phyloP scores from a whole-genome alignment of 2,113 vertebrate species.

The Xiphophorus hellerii region DNA sequence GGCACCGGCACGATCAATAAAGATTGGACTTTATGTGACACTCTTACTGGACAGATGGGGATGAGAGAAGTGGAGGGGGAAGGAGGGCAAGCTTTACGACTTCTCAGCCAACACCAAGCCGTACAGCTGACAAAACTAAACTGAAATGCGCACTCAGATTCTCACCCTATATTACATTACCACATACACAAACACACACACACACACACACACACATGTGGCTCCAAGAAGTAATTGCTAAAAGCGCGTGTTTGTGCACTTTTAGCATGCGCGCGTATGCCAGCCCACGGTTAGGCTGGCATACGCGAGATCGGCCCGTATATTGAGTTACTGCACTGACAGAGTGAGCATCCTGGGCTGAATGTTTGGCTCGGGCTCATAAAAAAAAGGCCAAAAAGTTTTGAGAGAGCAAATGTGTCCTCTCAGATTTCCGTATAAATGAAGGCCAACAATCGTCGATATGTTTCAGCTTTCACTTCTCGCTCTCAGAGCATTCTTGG shows the following conservation, averaged over 20 bases:
- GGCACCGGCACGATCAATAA: slow-evolving; percentile 78
- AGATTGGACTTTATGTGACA: slow-evolving; percentile 79
- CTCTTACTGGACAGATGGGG: slow-evolving; percentile 65
- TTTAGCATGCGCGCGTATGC: too few species aligned
- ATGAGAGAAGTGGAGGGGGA: slow-evolving; percentile 28
- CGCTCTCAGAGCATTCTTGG: neutral
- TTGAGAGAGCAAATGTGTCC: slow-evolving; percentile 18
- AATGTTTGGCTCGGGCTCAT: neutral
- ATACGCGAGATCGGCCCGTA: slow-evolving; percentile 37
- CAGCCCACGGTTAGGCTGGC: slow-evolving; percentile 27
- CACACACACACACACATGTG: slow-evolving; percentile 1
- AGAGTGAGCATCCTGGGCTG: slow-evolving; percentile 56
- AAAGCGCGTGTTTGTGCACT: neutral
- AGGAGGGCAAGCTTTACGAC: neutral
- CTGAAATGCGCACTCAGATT: neutral
- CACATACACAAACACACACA: slow-evolving; percentile 23
- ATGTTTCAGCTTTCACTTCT: neutral
- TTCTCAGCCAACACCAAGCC: slow-evolving; percentile 32
- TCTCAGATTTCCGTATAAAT: neutral
- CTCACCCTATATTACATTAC: neutral
- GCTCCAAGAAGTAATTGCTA: slow-evolving; percentile 3
- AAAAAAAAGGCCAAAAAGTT: slow-evolving; percentile 11
- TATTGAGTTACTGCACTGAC: slow-evolving; percentile 69
- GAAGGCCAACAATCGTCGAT: neutral
- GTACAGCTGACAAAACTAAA: slow-evolving; percentile 46